Evolutionary conservation across 64 coral and sea anemone species (phyloP), one percentile per base, ranked within the genome.

Genomic region (Pocillopora damicornis): DNA sequence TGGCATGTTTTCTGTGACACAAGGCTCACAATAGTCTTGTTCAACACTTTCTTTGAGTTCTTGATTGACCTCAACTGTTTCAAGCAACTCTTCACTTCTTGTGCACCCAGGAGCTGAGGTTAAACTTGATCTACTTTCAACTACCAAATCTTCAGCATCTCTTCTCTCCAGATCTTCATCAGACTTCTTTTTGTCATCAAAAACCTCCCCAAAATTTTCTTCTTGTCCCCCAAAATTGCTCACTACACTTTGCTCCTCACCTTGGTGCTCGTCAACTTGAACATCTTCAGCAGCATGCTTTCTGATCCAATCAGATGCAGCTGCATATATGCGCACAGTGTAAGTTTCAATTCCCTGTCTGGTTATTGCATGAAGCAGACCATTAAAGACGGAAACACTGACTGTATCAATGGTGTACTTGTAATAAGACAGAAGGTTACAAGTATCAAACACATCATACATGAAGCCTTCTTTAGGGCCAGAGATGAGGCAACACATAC

Each of bases 251-350:
- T 57, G 68, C 17, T 75, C 76, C 37, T 60, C 65, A 59, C 80
- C 51, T 11, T 51, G 34, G 9, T 68, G 36, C n/a, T 65, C 23
- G 67, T 60, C 82, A 71, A 72, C 2, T 22, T 58, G 67, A 7
- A 42, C 13, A 37, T 66, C 76, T 42, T 51, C 60, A 64, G 68
- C 4, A 22, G 60, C 66, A 75, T 86, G 74, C 1, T 17, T 61
- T 60, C 82, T 61, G 13, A 96, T 59, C 79, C 87, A 89, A 72
- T 96, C 88, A 13, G 94, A 90, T 38, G 94, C 94, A 0, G 94
- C 94, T 9, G 94, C 94, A 86, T 92, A 93, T 77, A 96, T 93
- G 18, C 94, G 80, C n/a, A 96, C 94, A 25, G 94, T 96, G 68
- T 96, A 96, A 4, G 94, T 96, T 63, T 96, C 94, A 36, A 96